Percentiles rank a stretch among this genome's conserved stretches.
phyloP scores from a whole-genome alignment of 2,888 invertebrate genomes.

The Tachina lurida region DNA sequence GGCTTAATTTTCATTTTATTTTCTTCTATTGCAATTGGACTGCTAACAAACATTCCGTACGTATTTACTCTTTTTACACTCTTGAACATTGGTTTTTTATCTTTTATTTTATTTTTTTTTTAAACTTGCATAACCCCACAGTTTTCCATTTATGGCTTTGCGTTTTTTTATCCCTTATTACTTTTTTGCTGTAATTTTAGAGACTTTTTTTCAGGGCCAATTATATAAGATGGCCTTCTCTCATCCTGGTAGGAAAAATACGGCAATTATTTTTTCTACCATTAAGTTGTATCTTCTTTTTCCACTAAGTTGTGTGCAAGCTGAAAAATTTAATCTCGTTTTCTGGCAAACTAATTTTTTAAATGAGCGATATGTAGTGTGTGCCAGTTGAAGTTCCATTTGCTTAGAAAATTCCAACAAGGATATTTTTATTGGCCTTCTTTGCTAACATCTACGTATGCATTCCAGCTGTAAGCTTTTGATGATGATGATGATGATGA shows the following conservation, averaged over 20 bases:
- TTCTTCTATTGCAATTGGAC: conserved; percentile 8
- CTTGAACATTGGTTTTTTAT: neutral
- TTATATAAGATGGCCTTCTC: neutral
- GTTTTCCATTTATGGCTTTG: conserved; percentile 49
- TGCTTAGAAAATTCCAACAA: conserved; percentile 1
- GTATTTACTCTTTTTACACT: neutral
- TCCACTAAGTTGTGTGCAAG: too few relatives aligned
- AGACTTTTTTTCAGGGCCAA: conserved; percentile 47
- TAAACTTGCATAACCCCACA: conserved; percentile 57
- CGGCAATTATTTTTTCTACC: neutral
- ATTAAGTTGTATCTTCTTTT: too few relatives aligned
- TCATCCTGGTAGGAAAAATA: neutral
- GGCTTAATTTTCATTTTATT: neutral
- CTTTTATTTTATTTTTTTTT: conserved; percentile 16
- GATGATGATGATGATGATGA: neutral
- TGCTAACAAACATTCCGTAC: conserved; percentile 20
- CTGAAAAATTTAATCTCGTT: too few relatives aligned
- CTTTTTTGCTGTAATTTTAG: conserved; percentile 17
- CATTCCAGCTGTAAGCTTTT: neutral
- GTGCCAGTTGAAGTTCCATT: too few relatives aligned
- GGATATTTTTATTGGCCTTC: neutral
- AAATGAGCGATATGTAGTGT: too few relatives aligned
- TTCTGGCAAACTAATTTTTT: too few relatives aligned
- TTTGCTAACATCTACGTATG: neutral
- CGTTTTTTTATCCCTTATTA: neutral